Evolutionary conservation across 2,888 invertebrate species (phyloP).

Genomic region (Ophion ventricosus): DNA sequence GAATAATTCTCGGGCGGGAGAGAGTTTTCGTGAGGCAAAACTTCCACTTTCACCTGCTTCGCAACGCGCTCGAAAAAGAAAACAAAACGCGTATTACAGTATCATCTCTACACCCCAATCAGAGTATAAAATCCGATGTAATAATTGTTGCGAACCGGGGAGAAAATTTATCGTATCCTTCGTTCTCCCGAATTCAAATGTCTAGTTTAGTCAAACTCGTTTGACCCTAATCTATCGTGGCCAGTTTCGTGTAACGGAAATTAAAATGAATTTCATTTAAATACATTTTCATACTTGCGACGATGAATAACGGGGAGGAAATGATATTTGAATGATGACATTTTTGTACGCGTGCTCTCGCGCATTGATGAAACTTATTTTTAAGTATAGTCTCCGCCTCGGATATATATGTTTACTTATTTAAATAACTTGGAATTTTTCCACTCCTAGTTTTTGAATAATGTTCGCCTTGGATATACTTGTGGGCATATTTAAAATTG

Average conservation of each 20-base stretch:
- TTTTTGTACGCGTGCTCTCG: neutral
- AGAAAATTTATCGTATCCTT: neutral
- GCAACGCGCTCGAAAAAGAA: neutral
- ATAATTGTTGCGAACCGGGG: neutral
- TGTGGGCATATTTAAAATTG: too few species aligned
- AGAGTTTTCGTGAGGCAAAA: slow-evolving; percentile 39
- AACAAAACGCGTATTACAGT: slow-evolving; percentile 27
- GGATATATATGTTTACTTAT: too few species aligned
- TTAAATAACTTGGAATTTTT: too few species aligned
- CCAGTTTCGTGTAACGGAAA: slow-evolving; percentile 21
- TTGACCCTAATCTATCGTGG: neutral
- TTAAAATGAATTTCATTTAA: neutral
- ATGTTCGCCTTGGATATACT: too few species aligned
- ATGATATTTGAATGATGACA: neutral
- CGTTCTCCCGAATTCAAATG: neutral
- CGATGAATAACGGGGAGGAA: slow-evolving; percentile 4
- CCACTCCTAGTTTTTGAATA: too few species aligned
- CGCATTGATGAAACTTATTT: neutral
- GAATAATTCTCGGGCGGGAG: slow-evolving; percentile 71
- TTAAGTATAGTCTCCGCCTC: too few species aligned
- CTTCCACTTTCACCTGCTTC: slow-evolving; percentile 51
- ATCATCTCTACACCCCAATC: neutral
- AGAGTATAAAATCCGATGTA: neutral
- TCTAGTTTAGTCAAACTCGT: slow-evolving; percentile 18
- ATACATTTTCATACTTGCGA: slow-evolving; percentile 3